Base-by-base conservation (phyloP, 2,888 invertebrate genomes). In the Diaperis boleti region DNA sequence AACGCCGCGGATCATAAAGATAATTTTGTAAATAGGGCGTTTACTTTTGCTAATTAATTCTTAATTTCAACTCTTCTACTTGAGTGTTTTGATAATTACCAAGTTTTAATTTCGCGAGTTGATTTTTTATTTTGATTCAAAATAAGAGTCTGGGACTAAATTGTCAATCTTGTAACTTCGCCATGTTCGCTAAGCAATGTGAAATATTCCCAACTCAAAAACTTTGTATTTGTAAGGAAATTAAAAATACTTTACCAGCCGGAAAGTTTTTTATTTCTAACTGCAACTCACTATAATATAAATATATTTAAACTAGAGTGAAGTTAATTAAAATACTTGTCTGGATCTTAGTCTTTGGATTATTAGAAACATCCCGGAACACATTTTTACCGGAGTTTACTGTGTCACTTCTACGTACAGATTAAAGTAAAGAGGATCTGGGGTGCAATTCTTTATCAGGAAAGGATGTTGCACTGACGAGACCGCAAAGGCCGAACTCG, bases 151-250 rank as follows among this genome's bases (percentile, higher is more conserved):
- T n/a, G 10, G 10, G 57, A 14, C 47, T 37, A 57, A 57, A 57
- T 47, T 57, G 57, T 57, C 57, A 57, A 57, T 45, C 45, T 45
- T 29, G 14, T 18, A 39, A 41, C 39, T 41, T 33, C 18, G 15
- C 29, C 37, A 33, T 35, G 18, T 45, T 47, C 15, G 20, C 37
- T 33, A 45, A 47, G 47, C 18, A 47, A 47, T 45, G 45, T 37
- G 39, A 47, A 57, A 57, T 57, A 57, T 57, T 45, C 18, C 18
- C 20, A 45, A 45, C 39, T 56, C 31, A 42, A 42, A 59, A 60
- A 52, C 37, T 52, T 60, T 62, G 35, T 57, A 57, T 47, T 50
- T 56, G 14, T 44, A 33, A 62, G 50, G 35, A 57, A 33, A 62
- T 61, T 61, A 47, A 61, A 61, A 55, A 52, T 52, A 52, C 52